These are phyloP conservation scores for Pteria penguin DNA, from an alignment of 2,888 invertebrate genomes.

Conservation along the genomic window DNA sequence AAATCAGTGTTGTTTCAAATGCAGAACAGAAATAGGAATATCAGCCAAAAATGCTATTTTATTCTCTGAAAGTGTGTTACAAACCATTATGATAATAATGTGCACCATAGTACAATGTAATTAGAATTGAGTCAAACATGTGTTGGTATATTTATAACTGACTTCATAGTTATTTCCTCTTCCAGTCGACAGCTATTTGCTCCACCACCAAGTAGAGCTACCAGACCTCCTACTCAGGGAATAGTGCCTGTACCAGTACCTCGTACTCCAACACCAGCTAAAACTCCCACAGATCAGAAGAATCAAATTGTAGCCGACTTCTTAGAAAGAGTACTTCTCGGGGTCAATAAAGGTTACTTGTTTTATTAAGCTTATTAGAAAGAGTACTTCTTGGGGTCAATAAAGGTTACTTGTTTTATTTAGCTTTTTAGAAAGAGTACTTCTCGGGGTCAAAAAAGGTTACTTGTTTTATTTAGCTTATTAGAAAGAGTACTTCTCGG, in stretches of 20 bases:
- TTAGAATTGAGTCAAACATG: no score
- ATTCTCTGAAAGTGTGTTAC: no score
- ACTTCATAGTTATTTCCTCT: constrained; percentile 4
- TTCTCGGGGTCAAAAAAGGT: no score
- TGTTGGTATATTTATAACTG: no score
- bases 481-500: no score
- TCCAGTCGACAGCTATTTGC: constrained; percentile 70
- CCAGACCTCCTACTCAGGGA: constrained; percentile 30
- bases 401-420: neutral
- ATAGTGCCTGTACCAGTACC: constrained; percentile 35
- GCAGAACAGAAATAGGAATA: no score
- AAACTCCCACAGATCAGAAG: constrained; percentile 62
- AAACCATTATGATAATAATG: no score
- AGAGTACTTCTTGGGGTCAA: no score
- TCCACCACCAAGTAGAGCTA: constrained; percentile 69
- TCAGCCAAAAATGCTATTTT: no score
- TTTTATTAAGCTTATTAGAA: neutral
- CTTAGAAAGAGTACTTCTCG: constrained; percentile 58
- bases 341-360: constrained; percentile 65
- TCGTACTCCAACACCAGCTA: constrained; percentile 61
- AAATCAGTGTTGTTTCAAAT: no score
- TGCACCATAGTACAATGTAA: no score
- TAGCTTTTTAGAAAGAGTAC: no score
- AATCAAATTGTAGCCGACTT: constrained; percentile 64
- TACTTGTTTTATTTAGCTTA: neutral